phyloP scores from a whole-genome alignment of 2,797 vertebrate species.

The Hipposideros larvatus region DNA sequence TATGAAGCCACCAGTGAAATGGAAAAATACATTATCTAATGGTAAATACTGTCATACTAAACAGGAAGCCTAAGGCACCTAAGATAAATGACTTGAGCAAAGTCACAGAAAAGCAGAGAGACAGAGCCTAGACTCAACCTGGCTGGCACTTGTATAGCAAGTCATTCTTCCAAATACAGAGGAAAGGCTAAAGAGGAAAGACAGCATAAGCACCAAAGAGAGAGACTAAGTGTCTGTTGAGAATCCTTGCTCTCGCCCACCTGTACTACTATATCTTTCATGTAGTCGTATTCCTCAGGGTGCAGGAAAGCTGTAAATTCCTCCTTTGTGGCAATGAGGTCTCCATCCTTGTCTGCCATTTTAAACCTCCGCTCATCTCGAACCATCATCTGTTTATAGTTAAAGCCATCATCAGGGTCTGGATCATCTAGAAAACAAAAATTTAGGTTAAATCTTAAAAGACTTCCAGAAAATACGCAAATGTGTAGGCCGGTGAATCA shows the following conservation, averaged over 20 bases:
- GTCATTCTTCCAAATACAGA: background rate
- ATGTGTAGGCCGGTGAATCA: background rate
- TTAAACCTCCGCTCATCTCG: constrained; percentile 95
- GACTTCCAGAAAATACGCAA: constrained; percentile 23
- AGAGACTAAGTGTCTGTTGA: background rate
- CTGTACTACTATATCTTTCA: constrained; percentile 96
- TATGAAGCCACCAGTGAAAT: background rate
- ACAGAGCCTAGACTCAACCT: background rate
- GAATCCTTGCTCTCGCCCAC: constrained; percentile 82
- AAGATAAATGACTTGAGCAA: constrained; percentile 1
- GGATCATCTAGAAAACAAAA: constrained; percentile 92
- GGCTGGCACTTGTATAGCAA: background rate
- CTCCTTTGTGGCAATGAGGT: constrained; percentile 92
- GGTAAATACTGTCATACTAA: background rate
- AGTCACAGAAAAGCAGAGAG: background rate
- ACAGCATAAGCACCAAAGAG: background rate
- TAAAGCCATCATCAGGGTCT: constrained; percentile 95
- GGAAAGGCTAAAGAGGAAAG: background rate
- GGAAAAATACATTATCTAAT: constrained; percentile 22
- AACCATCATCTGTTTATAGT: constrained; percentile 95
- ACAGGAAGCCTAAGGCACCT: background rate
- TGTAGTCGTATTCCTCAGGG: constrained; percentile 95
- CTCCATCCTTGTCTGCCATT: constrained; percentile 92
- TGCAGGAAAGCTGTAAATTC: constrained; percentile 96
- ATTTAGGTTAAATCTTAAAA: constrained; percentile 27